Evolutionary conservation across 2,888 invertebrate genomes (phyloP).

Genomic region (Heliothis peltigera): DNA sequence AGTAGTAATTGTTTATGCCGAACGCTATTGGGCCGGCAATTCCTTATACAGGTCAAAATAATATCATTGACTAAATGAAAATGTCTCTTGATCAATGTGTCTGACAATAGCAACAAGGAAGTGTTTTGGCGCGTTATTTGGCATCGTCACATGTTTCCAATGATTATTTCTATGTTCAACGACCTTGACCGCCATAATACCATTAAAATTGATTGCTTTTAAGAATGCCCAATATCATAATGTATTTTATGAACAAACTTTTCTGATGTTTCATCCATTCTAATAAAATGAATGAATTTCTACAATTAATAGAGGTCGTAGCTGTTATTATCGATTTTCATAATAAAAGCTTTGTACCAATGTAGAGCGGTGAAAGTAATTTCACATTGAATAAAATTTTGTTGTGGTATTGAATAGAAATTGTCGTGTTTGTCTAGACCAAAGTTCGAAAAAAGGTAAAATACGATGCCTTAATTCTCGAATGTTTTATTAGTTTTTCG

Average conservation of each 20-base stretch:
- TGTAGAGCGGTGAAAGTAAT: constrained; percentile 1
- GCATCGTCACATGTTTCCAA: constrained; percentile 53
- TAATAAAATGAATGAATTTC: constrained; percentile 22
- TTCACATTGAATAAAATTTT: constrained; percentile 19
- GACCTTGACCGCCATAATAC: constrained; percentile 60
- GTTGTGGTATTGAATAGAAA: constrained; percentile 15
- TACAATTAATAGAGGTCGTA: constrained; percentile 39
- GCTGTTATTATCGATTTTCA: constrained; percentile 30
- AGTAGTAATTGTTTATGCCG: constrained; percentile 84
- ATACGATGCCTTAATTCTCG: constrained; percentile 1
- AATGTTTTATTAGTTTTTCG: constrained; percentile 3
- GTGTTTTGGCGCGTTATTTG: constrained; percentile 61
- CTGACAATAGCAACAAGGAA: constrained; percentile 61
- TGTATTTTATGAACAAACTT: constrained; percentile 19
- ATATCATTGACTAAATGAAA: constrained; percentile 70
- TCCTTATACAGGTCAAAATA: constrained; percentile 73
- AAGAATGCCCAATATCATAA: constrained; percentile 20
- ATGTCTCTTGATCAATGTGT: constrained; percentile 61
- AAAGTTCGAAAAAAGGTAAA: constrained; percentile 19
- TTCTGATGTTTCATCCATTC: constrained; percentile 25
- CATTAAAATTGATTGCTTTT: constrained; percentile 60
- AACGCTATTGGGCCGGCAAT: constrained; percentile 76
- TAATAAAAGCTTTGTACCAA: constrained; percentile 11
- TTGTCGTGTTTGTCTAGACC: constrained; percentile 20
- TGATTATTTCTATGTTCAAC: constrained; percentile 50